phyloP scores from a whole-genome alignment of 2,888 invertebrate genomes.

The Patella caerulea region DNA sequence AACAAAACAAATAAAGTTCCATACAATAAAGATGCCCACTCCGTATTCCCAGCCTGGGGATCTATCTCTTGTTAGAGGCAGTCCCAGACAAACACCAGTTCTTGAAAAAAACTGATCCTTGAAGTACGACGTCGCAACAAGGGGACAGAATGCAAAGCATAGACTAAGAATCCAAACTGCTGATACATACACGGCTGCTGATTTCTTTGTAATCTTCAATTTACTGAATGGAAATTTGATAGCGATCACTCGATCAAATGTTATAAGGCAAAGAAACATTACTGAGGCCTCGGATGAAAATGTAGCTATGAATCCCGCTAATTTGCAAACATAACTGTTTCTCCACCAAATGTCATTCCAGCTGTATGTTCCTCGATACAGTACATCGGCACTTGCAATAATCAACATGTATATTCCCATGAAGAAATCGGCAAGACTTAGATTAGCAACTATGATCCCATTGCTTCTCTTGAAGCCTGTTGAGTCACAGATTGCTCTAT shows the following conservation, averaged over 20 bases:
- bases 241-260: slow-evolving; percentile 77
- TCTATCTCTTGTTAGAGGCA: slow-evolving; percentile 65
- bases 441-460: slow-evolving; percentile 26
- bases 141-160: slow-evolving; percentile 58
- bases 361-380: slow-evolving; percentile 47
- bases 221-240: slow-evolving; percentile 76
- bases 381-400: slow-evolving; percentile 44
- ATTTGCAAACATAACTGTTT: slow-evolving; percentile 41
- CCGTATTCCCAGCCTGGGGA: slow-evolving; percentile 68
- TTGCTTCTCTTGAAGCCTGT: slow-evolving; percentile 25
- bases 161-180: slow-evolving; percentile 56
- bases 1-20: slow-evolving; percentile 63
- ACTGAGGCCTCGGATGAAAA: slow-evolving; percentile 77
- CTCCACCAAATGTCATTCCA: slow-evolving; percentile 48
- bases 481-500: slow-evolving; percentile 46
- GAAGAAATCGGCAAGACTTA: slow-evolving; percentile 32
- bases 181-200: slow-evolving; percentile 44
- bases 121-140: slow-evolving; percentile 59
- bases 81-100: slow-evolving; percentile 65
- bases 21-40: slow-evolving; percentile 62
- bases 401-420: slow-evolving; percentile 51
- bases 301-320: slow-evolving; percentile 48
- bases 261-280: slow-evolving; percentile 76
- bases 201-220: slow-evolving; percentile 44
- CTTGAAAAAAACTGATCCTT: slow-evolving; percentile 60